These are phyloP conservation scores for Cosmia trapezina DNA, from an alignment of 2,888 invertebrate species.

Conservation along the genomic window DNA sequence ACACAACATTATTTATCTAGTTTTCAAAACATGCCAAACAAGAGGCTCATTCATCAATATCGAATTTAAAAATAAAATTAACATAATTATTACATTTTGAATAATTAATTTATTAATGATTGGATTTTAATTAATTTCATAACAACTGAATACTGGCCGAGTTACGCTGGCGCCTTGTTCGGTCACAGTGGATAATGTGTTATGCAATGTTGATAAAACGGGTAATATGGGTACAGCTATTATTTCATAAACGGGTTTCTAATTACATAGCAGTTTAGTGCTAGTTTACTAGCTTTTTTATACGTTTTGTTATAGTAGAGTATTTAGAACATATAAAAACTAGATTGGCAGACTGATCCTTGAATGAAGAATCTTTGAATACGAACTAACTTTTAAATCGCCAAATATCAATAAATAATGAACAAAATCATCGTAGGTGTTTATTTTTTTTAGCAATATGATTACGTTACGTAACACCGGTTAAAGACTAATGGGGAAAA, in stretches of 20 bases:
- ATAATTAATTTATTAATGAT: conserved; percentile 50
- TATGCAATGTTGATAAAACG: conserved; percentile 36
- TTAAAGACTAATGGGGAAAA: conserved; percentile 33
- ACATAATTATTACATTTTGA: conserved; percentile 56
- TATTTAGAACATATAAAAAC: neutral
- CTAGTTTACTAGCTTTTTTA: neutral
- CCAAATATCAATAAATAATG: conserved; percentile 29
- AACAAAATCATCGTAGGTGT: conserved; percentile 20
- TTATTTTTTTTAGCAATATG: conserved; percentile 11
- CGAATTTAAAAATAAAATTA: conserved; percentile 36
- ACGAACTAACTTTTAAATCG: conserved; percentile 1
- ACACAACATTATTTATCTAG: conserved; percentile 38
- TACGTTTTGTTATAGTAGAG: neutral
- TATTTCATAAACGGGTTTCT: conserved; percentile 31
- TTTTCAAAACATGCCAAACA: conserved; percentile 46
- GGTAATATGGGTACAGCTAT: conserved; percentile 1
- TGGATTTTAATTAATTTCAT: conserved; percentile 45
- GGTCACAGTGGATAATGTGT: conserved; percentile 18
- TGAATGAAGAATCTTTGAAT: conserved; percentile 28
- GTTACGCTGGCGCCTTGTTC: conserved; percentile 18
- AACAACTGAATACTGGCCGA: conserved; percentile 8
- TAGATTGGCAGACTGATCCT: neutral
- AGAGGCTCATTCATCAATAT: conserved; percentile 49
- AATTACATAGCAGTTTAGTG: conserved; percentile 10
- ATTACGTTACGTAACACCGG: conserved; percentile 40